Evolutionary conservation across 2,113 vertebrate genomes (phyloP).

Genomic region (Pongo abelii): DNA sequence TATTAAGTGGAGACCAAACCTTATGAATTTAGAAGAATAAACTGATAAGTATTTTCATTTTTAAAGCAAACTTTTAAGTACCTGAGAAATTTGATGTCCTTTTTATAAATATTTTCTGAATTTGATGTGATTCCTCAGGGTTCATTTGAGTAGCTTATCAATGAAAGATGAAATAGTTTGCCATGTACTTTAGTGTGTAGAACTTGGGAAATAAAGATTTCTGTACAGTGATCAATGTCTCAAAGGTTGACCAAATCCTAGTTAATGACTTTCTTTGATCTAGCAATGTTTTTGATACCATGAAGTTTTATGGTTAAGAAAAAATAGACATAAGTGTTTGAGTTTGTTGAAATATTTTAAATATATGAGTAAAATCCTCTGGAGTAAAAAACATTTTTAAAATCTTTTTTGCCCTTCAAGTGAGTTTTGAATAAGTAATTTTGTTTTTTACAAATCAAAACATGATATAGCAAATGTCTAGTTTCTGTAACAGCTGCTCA

Average conservation of each 20-base stretch:
- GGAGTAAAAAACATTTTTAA: neutral
- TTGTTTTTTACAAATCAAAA: neutral
- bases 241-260: neutral
- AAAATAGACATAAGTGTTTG: neutral
- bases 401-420: neutral
- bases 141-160: neutral
- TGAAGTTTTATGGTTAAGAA: neutral
- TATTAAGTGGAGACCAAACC: constrained; percentile 29
- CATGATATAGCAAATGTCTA: neutral
- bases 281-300: neutral
- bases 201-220: neutral
- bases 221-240: neutral
- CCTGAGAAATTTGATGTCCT: neutral
- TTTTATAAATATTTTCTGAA: neutral
- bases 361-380: neutral
- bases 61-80: constrained; percentile 32
- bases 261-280: constrained; percentile 17
- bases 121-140: constrained; percentile 6
- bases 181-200: neutral
- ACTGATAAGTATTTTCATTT: constrained; percentile 19
- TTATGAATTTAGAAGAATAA: constrained; percentile 21
- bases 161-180: neutral
- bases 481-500: neutral
- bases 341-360: constrained; percentile 35
- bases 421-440: constrained; percentile 20